Evolutionary conservation across 2,888 invertebrate genomes (phyloP).

Genomic region (Icerya purchasi): DNA sequence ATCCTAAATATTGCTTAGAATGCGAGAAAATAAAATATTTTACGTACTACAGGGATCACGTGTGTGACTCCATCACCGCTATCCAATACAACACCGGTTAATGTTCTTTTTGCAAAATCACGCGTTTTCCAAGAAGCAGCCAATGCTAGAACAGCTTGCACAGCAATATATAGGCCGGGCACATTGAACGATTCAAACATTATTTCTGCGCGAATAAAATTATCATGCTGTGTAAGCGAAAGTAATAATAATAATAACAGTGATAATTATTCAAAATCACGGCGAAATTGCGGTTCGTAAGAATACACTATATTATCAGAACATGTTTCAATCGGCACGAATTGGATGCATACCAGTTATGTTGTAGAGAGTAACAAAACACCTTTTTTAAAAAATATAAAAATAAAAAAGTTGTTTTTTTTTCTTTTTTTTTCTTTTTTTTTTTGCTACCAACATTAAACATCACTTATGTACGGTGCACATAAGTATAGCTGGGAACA

Average conservation of each 20-base stretch:
- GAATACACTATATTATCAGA: no score
- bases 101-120: conserved; percentile 66
- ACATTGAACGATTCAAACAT: conserved; percentile 99
- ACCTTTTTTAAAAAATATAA: no score
- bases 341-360: no score
- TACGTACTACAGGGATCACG: conserved; percentile 83
- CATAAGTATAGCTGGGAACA: no score
- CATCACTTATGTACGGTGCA: no score
- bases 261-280: background rate
- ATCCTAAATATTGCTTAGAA: no score
- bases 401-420: no score
- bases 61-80: conserved; percentile 99
- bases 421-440: no score
- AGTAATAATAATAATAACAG: background rate
- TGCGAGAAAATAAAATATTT: background rate
- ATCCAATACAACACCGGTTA: conserved; percentile 95
- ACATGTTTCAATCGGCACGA: no score
- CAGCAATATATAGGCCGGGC: conserved; percentile 96
- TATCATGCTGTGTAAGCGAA: background rate
- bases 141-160: conserved; percentile 92
- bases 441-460: no score
- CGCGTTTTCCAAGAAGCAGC: conserved; percentile 96
- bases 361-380: no score
- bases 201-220: conserved; percentile 49
- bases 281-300: no score